Base-by-base conservation (phyloP, 1,140 invertebrate genomes). In the Drosophila arizonae region DNA sequence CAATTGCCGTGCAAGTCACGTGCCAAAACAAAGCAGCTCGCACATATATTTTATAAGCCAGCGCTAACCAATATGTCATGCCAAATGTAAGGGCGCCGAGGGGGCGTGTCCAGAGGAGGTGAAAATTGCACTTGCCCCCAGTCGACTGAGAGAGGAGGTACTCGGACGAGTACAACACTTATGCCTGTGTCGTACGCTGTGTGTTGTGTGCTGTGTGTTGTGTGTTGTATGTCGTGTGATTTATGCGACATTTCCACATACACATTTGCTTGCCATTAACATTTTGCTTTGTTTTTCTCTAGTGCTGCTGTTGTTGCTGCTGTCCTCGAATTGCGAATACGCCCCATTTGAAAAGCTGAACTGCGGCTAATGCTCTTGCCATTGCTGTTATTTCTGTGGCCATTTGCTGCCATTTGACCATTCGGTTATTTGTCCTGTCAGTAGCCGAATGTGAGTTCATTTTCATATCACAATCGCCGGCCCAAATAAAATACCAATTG, bases 1-100 rank as follows among this genome's bases (percentile, higher is more conserved):
- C 82, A 76, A 73, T 87, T 70, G 76, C 78, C 76, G 87, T 87
- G 81, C 81, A 87, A 87, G 81, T 87, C 81, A 86, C 81, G 81
- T 76, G 62, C 76, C 79, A 15, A 71, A 75, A 70, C 65, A 70
- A 61, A 60, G 36, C 65, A 62, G 45, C 28, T 33, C 57, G 43
- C 43, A 76, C 63, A 66, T 52, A 55, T 50, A 71, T 56, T 72
- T 72, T 61, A 54, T 61, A 64, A 74, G 60, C 28, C 54, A 52
- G 33, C 36, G 46, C 60, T 30, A 65, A 17, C 58, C 67, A 71
- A 75, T 75, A 71, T 75, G 72, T 75, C 72, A 75, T 75, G 67
- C 41, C 46, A 54, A 55, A 64, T 46, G 46, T 33, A 48, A 13
- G 21, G 51, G 28, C 13, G 6, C 11, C 10, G 24, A 6, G 4